Percentiles rank a stretch among this genome's conserved stretches.
Evolutionary conservation across 2,888 invertebrate genomes (phyloP).

Genomic region (Gastracanthus pulcherrimus): DNA sequence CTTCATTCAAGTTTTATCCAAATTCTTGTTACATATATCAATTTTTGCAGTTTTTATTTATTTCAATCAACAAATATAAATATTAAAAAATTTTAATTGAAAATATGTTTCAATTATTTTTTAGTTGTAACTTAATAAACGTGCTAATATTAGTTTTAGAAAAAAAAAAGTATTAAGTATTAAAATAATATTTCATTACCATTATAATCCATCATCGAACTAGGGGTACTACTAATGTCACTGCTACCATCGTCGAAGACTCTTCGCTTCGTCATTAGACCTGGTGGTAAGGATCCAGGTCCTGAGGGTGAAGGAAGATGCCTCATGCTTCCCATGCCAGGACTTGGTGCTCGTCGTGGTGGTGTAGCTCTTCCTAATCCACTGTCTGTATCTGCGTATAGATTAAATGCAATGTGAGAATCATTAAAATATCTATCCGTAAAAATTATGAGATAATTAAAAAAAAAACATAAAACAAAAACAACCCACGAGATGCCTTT

Average conservation of each 20-base stretch:
- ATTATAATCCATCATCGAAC: constrained; percentile 92
- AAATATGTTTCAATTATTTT: too few relatives aligned
- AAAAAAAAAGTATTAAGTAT: too few relatives aligned
- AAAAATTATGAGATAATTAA: constrained; percentile 14
- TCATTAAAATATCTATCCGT: constrained; percentile 2
- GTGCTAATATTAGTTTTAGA: too few relatives aligned
- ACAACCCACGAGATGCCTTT: constrained; percentile 38
- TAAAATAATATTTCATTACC: constrained; percentile 78
- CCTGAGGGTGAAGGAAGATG: constrained; percentile 91
- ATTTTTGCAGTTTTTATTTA: too few relatives aligned
- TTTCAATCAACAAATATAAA: background rate
- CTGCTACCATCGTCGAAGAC: constrained; percentile 88
- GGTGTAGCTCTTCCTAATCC: constrained; percentile 93
- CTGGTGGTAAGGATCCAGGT: constrained; percentile 88
- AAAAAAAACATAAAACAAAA: constrained; percentile 42
- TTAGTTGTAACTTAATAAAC: too few relatives aligned
- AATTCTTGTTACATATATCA: too few relatives aligned
- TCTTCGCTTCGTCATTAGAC: constrained; percentile 85
- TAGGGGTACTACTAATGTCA: constrained; percentile 90
- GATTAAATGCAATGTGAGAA: constrained; percentile 72
- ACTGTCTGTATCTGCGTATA: constrained; percentile 87
- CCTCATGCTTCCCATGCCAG: constrained; percentile 86
- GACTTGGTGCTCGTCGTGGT: constrained; percentile 91
- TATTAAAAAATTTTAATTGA: background rate
- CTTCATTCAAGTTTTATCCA: too few relatives aligned